Evolutionary conservation across 2,113 vertebrate species (phyloP).

Genomic region (Seriola dumerili): DNA sequence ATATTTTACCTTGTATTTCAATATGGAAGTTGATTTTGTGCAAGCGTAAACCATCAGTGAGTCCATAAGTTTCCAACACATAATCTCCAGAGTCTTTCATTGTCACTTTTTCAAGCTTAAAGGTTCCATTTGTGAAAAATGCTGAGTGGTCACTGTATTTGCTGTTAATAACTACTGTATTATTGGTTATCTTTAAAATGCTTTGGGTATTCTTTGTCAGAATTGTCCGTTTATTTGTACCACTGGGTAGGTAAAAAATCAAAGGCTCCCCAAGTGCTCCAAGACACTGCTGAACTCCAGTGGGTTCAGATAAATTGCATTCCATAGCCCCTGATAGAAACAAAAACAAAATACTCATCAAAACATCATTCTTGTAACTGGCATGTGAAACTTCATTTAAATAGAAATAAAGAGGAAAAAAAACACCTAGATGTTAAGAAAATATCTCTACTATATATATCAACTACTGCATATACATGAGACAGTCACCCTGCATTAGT

Average conservation of each 20-base stretch:
- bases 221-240: not conserved
- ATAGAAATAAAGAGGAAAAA: no score
- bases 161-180: not conserved
- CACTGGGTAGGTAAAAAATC: not conserved
- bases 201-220: not conserved
- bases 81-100: constrained; percentile 42
- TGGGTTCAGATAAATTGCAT: not conserved
- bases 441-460: no score
- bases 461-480: no score
- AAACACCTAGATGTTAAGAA: no score
- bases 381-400: no score
- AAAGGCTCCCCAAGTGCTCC: constrained; percentile 19
- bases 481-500: no score
- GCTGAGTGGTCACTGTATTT: not conserved
- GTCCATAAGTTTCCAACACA: fast-evolving
- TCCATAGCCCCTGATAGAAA: not conserved
- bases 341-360: not conserved
- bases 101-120: not conserved
- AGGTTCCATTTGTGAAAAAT: not conserved
- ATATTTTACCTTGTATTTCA: no score
- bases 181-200: not conserved
- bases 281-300: constrained; percentile 3
- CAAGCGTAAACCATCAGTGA: fast-evolving
- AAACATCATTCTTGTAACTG: not conserved
- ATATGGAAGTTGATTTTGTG: no score